These are phyloP conservation scores for Micrasema longulum DNA, from an alignment of 1,140 invertebrate genomes.

Conservation along the genomic window DNA sequence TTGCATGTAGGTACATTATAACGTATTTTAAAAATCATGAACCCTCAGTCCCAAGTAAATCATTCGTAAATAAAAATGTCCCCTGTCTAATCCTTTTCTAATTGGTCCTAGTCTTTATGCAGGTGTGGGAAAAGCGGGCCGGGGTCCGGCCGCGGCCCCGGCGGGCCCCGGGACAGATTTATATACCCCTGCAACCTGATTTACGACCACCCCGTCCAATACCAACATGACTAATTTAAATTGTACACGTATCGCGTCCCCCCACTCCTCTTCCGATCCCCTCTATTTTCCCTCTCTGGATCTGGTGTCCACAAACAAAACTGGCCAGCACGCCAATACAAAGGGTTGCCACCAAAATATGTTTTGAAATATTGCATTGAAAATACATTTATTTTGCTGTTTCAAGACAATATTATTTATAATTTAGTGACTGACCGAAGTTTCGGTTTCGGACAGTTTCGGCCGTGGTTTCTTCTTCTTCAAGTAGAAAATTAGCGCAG, in stretches of 20 bases:
- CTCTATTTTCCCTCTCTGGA: background rate
- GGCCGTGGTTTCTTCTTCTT: too few species aligned
- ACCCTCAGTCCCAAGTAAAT: slow-evolving; percentile 3
- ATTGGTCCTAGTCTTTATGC: slow-evolving; percentile 34
- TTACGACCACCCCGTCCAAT: slow-evolving; percentile 48
- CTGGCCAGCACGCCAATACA: slow-evolving; percentile 20
- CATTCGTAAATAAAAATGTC: slow-evolving; percentile 28
- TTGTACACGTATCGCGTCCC: slow-evolving; percentile 48
- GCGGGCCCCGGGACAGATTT: slow-evolving; percentile 51
- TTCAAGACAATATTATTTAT: too few species aligned
- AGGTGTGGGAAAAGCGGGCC: slow-evolving; percentile 28
- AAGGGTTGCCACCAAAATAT: slow-evolving; percentile 29
- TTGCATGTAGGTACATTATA: too few species aligned
- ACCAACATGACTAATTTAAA: slow-evolving; percentile 55
- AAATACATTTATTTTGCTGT: too few species aligned
- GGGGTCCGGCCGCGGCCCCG: slow-evolving; percentile 21
- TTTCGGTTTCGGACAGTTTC: too few species aligned
- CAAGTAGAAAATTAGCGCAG: too few species aligned
- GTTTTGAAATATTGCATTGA: too few species aligned
- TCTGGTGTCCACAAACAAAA: slow-evolving; percentile 34
- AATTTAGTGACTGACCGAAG: too few species aligned
- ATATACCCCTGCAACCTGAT: slow-evolving; percentile 52
- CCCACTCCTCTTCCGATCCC: background rate
- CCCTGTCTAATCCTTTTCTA: slow-evolving; percentile 33
- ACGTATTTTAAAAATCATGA: too few species aligned